phyloP scores from a whole-genome alignment of 1,140 invertebrate genomes.

The Colletes latitarsis region DNA sequence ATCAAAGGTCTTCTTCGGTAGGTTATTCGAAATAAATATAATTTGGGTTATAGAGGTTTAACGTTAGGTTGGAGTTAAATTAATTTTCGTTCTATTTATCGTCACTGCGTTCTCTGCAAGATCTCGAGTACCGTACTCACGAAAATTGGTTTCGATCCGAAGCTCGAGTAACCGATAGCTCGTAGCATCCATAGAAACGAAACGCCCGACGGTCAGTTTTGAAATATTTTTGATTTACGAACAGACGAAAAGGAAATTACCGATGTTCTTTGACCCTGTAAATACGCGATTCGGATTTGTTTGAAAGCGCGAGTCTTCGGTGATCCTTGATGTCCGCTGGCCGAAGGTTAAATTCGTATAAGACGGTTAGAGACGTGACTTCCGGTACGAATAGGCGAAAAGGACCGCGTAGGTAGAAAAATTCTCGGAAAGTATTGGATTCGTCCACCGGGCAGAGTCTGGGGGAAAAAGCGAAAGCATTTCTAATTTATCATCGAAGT shows the following conservation, averaged over 20 bases:
- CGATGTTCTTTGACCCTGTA: no score
- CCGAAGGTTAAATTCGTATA: not conserved
- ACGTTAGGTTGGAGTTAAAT: no score
- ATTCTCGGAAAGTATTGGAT: not conserved
- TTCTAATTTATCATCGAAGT: conserved; percentile 24
- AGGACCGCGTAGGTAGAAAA: not conserved
- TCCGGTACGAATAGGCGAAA: not conserved
- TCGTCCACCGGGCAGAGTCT: not conserved
- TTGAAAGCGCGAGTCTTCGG: no score
- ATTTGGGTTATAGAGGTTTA: no score
- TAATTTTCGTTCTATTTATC: not conserved
- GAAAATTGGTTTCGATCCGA: not conserved
- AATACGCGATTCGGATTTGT: no score
- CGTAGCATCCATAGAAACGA: no score
- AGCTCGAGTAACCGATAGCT: no score
- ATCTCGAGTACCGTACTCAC: not conserved
- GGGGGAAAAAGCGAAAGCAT: conserved; percentile 1
- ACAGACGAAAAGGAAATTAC: not conserved
- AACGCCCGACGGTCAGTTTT: not conserved
- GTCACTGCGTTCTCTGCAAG: not conserved
- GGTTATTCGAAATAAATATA: no score
- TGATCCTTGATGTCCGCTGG: no score
- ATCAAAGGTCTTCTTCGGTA: no score
- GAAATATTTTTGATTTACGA: not conserved
- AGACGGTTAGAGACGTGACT: not conserved